Evolutionary conservation across 2,888 invertebrate species (phyloP).

Genomic region (Macaria liturata): DNA sequence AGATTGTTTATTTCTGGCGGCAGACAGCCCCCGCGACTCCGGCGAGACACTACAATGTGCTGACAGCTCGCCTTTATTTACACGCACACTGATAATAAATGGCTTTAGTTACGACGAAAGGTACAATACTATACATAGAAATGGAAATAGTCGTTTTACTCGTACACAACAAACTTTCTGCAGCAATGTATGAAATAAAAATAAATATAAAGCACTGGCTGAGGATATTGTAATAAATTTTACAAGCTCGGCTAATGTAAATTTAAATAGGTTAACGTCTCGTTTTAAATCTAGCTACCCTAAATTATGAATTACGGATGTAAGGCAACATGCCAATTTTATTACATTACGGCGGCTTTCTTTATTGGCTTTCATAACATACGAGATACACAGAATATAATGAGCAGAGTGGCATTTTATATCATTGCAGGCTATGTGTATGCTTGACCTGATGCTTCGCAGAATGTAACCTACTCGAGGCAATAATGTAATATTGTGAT

Average conservation of each 20-base stretch:
- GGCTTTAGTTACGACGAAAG: background rate
- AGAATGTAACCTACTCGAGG: slow-evolving; percentile 19
- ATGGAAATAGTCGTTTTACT: background rate
- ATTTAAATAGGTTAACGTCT: slow-evolving; percentile 36
- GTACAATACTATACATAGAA: slow-evolving; percentile 5
- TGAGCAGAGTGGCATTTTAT: slow-evolving; percentile 24
- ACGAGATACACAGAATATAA: slow-evolving; percentile 30
- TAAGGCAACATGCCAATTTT: slow-evolving; percentile 46
- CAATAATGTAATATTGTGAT: slow-evolving; percentile 26
- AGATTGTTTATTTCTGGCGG: slow-evolving; percentile 63
- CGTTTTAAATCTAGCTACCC: slow-evolving; percentile 38
- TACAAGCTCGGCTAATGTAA: too few relatives aligned
- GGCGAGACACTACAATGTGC: slow-evolving; percentile 40
- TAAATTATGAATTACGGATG: slow-evolving; percentile 54
- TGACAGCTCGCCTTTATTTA: slow-evolving; percentile 43
- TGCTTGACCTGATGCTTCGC: slow-evolving; percentile 26
- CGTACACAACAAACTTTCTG: too few relatives aligned
- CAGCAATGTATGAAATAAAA: too few relatives aligned
- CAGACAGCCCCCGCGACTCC: slow-evolving; percentile 53
- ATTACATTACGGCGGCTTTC: slow-evolving; percentile 40
- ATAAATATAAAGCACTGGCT: too few relatives aligned
- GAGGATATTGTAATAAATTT: too few relatives aligned
- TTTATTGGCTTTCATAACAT: slow-evolving; percentile 46
- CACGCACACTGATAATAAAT: slow-evolving; percentile 17
- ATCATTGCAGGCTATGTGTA: slow-evolving; percentile 19